Percentiles rank a stretch among this genome's conserved stretches.
These are phyloP conservation scores for Colaptes auratus DNA, from an alignment of 2,113 vertebrate genomes.

Conservation along the genomic window DNA sequence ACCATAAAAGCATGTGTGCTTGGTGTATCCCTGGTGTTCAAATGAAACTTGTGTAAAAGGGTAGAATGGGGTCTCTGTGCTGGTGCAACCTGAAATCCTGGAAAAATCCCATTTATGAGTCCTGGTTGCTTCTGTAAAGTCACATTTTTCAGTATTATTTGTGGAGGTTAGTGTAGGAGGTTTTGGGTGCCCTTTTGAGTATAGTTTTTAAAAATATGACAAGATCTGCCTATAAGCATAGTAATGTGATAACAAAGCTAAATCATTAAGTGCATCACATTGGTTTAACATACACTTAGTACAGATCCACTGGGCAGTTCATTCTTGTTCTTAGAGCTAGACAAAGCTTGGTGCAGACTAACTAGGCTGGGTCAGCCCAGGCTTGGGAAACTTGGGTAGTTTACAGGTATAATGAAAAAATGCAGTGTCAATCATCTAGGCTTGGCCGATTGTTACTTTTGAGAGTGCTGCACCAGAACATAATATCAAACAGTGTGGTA, in stretches of 20 bases:
- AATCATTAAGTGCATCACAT: neutral
- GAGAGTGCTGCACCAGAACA: neutral
- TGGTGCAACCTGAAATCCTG: neutral
- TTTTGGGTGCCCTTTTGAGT: neutral
- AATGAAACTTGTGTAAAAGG: neutral
- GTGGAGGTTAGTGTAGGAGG: neutral
- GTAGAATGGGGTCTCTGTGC: neutral
- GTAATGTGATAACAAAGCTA: neutral
- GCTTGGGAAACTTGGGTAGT: neutral
- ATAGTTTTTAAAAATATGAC: neutral
- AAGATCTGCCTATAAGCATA: neutral
- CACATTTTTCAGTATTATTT: neutral
- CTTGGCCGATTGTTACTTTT: neutral
- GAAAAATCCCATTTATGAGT: neutral
- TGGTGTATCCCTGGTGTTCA: neutral
- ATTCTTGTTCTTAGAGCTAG: neutral
- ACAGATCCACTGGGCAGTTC: neutral
- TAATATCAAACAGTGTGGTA: neutral
- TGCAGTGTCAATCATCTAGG: neutral
- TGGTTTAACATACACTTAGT: neutral
- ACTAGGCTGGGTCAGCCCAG: neutral
- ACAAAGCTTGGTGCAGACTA: neutral
- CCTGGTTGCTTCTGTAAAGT: neutral
- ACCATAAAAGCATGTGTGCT: neutral
- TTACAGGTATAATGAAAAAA: neutral